phyloP scores from a whole-genome alignment of 2,113 vertebrate genomes.

The Saguinus imperator region DNA sequence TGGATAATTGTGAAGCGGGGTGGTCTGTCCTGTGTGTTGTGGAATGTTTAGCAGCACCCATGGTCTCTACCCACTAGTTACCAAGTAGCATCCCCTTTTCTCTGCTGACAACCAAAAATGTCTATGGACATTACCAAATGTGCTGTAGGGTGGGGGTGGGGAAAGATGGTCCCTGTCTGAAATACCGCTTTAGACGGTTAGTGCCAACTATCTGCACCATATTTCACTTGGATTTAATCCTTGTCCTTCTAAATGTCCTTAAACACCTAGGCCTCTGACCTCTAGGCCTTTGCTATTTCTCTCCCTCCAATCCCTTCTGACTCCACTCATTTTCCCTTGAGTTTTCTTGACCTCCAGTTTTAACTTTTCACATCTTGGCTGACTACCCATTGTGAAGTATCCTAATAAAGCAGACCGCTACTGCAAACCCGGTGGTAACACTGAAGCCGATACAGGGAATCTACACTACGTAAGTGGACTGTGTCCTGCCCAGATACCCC shows the following conservation, averaged over 20 bases:
- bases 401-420: background rate
- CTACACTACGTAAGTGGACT: background rate
- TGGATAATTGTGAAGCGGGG: background rate
- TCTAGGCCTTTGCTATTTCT: background rate
- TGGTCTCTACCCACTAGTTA: background rate
- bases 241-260: background rate
- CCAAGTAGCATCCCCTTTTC: background rate
- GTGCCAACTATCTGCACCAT: background rate
- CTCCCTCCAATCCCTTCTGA: background rate
- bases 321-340: no score
- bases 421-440: background rate
- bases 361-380: background rate
- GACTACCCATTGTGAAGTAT: background rate
- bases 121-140: background rate
- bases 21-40: background rate
- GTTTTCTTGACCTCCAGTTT: background rate
- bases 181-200: background rate
- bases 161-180: background rate
- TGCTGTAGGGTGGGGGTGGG: no score
- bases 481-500: background rate
- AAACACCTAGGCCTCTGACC: background rate
- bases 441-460: background rate
- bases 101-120: background rate
- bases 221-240: background rate
- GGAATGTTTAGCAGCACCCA: background rate